Percentiles rank a stretch among this genome's conserved stretches.
phyloP scores from a whole-genome alignment of 2,113 vertebrate species.

The Hemiscyllium ocellatum region DNA sequence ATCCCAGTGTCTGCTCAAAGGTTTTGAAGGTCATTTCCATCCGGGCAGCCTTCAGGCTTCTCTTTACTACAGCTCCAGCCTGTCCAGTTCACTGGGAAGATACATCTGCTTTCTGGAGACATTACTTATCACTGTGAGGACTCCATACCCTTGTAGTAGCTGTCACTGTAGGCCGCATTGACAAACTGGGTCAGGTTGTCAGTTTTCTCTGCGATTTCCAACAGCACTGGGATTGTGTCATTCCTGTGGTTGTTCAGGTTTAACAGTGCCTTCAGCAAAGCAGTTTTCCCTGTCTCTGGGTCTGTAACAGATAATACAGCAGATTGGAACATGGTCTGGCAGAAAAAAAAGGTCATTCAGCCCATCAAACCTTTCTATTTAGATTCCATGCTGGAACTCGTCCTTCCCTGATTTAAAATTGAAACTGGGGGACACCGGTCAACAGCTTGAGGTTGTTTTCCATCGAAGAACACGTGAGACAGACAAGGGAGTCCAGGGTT shows the following conservation, averaged over 20 bases:
- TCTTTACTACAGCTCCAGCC: background rate
- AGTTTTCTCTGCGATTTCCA: conserved; percentile 73
- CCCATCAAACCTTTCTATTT: background rate
- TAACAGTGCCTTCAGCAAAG: conserved; percentile 84
- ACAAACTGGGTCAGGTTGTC: conserved; percentile 72
- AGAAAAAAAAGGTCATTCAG: background rate
- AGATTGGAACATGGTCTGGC: background rate
- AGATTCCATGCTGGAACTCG: background rate
- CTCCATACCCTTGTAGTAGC: conserved; percentile 79
- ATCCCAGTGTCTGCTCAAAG: background rate
- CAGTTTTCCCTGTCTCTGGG: conserved; percentile 78
- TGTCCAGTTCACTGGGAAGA: background rate
- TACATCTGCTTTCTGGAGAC: background rate
- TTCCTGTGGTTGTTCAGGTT: conserved; percentile 76
- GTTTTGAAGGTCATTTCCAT: background rate
- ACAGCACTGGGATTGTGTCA: conserved; percentile 66
- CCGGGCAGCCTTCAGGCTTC: background rate
- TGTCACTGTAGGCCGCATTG: conserved; percentile 75
- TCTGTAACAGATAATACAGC: conserved; percentile 54
- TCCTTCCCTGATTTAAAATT: background rate
- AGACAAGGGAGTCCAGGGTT: too few relatives aligned
- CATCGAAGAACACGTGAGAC: background rate
- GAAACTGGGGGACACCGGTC: background rate
- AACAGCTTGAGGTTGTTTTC: background rate
- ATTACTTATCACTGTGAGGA: background rate